These are phyloP conservation scores for Rhinichthys osculus DNA, from an alignment of 2,797 vertebrate species.

Conservation along the genomic window DNA sequence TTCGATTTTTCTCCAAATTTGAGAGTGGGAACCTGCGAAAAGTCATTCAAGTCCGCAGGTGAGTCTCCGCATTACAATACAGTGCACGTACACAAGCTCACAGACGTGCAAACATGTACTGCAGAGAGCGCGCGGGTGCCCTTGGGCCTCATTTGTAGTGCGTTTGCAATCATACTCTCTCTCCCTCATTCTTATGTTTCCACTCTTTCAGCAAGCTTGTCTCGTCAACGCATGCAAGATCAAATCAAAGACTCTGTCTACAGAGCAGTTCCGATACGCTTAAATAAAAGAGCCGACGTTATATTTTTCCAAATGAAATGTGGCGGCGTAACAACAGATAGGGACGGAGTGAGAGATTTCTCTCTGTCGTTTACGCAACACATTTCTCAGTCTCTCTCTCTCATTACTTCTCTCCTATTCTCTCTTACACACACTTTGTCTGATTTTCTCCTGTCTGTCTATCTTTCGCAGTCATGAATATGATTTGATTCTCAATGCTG, in stretches of 20 bases:
- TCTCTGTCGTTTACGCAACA: slow-evolving; percentile 18
- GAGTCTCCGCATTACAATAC: slow-evolving; percentile 41
- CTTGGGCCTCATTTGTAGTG: slow-evolving; percentile 52
- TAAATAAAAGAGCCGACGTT: slow-evolving; percentile 40
- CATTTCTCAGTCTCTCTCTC: background rate
- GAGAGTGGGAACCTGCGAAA: slow-evolving; percentile 92
- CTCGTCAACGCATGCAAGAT: slow-evolving; percentile 39
- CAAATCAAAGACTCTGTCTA: slow-evolving; percentile 37
- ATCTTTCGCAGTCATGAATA: slow-evolving; percentile 84
- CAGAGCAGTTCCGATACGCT: slow-evolving; percentile 24
- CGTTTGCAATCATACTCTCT: slow-evolving; percentile 18
- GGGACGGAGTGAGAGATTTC: slow-evolving; percentile 20
- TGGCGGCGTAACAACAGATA: slow-evolving; percentile 27
- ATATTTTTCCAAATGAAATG: slow-evolving; percentile 31
- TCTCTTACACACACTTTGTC: background rate
- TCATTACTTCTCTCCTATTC: background rate
- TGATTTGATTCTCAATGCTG: slow-evolving; percentile 88
- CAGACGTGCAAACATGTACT: slow-evolving; percentile 18
- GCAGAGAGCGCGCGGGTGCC: slow-evolving; percentile 35
- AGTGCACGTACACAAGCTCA: slow-evolving; percentile 18
- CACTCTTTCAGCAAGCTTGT: slow-evolving; percentile 37
- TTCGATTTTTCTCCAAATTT: slow-evolving; percentile 90
- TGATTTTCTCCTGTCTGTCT: background rate
- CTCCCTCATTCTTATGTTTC: slow-evolving; percentile 23
- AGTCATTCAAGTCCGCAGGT: slow-evolving; percentile 90